Evolutionary conservation across 1,140 invertebrate species (phyloP), one percentile per base, ranked within the genome.

Genomic region (Melitaea cinxia): DNA sequence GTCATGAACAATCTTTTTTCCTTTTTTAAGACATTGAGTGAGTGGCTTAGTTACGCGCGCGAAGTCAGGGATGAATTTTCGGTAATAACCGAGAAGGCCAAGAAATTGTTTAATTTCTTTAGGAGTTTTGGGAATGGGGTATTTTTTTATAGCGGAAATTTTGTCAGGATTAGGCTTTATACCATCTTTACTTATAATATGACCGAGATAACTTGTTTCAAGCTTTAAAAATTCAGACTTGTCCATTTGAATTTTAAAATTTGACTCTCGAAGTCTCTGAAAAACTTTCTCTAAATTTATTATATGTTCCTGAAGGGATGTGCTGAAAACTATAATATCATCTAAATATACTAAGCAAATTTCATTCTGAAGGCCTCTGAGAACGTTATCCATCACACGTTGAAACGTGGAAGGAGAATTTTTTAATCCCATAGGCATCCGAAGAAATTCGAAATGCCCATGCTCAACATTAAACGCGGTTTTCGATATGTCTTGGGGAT

Each of bases 401-500:
- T 70, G 62, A 45, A 70, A 70, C 14, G 63, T 65, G 6, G 57
- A 49, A 7, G 68, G 62, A 12, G 62, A 49, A 37, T 70, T 65
- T 37, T 70, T 70, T 1, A 70, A 50, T 4, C 68, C 68, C 45
- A 66, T 73, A 14, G 71, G 67, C 70, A 72, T 72, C 14, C 70
- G 28, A 4, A 65, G 26, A 52, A 61, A 72, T 47, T 68, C 65
- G 24, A 39, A 33, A 10, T 33, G 30, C 7, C 30, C 30, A 33
- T 33, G 30, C 10, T 33, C 30, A 12, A 33, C 30, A 12, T 33
- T 33, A 33, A 33, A 33, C 6, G 30, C 30, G 6, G 30, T 33
- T 33, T 33, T 33, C 5, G 30, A 33, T 10, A 33, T 33, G 9
- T 33, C 30, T 10, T 33, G 30, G 9, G 30, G 4, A 17, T 58